phyloP scores from a whole-genome alignment of 1,140 invertebrate genomes.

The Bactericera cockerelli region DNA sequence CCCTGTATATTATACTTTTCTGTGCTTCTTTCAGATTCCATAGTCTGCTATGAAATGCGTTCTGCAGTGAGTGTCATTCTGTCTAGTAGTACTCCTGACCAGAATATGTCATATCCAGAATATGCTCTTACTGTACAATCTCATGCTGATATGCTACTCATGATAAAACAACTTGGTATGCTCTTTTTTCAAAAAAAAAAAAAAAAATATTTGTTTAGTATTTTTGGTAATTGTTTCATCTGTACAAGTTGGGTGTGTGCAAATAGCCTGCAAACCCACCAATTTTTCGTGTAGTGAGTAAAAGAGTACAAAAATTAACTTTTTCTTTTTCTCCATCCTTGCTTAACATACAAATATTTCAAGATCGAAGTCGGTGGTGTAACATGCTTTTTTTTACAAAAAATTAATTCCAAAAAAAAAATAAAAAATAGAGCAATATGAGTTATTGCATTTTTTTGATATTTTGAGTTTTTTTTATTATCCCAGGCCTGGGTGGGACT shows the following conservation, averaged over 20 bases:
- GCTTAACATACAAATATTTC: not conserved
- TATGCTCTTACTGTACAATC: slow-evolving; percentile 82
- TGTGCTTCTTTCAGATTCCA: too few relatives aligned
- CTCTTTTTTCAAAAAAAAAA: too few relatives aligned
- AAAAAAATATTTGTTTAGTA: too few relatives aligned
- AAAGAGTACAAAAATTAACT: not conserved
- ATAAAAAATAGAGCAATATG: too few relatives aligned
- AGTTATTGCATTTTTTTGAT: not conserved
- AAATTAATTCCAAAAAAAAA: too few relatives aligned
- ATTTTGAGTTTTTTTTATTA: not conserved
- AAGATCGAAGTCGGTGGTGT: not conserved
- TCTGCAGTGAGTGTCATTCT: slow-evolving; percentile 66
- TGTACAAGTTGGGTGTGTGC: not conserved
- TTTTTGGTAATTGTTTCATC: not conserved
- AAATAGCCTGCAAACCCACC: not conserved
- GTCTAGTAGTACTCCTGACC: slow-evolving; percentile 52
- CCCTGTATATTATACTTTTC: too few relatives aligned
- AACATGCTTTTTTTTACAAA: too few relatives aligned
- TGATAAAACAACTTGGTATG: slow-evolving; percentile 69
- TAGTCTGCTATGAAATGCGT: slow-evolving; percentile 60
- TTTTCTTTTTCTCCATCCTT: not conserved
- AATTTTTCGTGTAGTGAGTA: not conserved
- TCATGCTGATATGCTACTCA: slow-evolving; percentile 70
- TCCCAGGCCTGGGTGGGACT: too few relatives aligned
- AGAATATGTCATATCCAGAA: slow-evolving; percentile 82